Conservation (phyloP, 2,797 vertebrate genomes). For the Tragopan temminckii region DNA sequence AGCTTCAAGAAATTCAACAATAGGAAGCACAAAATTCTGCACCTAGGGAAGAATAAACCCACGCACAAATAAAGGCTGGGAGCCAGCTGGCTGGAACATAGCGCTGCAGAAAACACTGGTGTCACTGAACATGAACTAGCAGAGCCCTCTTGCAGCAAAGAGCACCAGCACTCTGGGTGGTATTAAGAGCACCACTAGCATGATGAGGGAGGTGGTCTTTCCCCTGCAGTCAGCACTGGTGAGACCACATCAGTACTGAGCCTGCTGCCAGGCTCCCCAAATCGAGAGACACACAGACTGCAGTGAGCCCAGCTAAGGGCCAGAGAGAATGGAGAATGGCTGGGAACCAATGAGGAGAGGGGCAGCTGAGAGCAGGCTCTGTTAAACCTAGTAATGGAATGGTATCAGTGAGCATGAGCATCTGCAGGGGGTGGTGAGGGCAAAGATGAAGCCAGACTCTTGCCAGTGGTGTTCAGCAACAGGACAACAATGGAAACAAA, state of each 20-base stretch:
- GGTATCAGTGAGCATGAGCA: neutral
- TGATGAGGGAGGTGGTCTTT: neutral
- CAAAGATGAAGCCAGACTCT: no score
- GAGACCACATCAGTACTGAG: neutral
- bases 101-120: neutral
- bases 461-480: no score
- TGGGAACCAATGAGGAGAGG: neutral
- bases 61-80: neutral
- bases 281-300: neutral
- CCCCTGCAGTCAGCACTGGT: neutral
- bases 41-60: neutral
- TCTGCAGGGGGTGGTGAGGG: neutral
- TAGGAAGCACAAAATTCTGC: neutral
- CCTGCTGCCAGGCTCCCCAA: neutral
- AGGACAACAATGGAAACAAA: no score
- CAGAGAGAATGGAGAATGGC: neutral
- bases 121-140: neutral
- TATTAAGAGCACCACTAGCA: neutral
- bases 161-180: neutral
- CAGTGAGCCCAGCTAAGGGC: neutral
- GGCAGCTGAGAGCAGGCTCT: neutral
- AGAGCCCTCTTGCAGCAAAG: neutral
- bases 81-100: neutral
- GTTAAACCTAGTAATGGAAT: neutral
- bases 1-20: neutral